Evolutionary conservation across 2,888 invertebrate species (phyloP).

Genomic region (Gymnoscelis rufifasciata): DNA sequence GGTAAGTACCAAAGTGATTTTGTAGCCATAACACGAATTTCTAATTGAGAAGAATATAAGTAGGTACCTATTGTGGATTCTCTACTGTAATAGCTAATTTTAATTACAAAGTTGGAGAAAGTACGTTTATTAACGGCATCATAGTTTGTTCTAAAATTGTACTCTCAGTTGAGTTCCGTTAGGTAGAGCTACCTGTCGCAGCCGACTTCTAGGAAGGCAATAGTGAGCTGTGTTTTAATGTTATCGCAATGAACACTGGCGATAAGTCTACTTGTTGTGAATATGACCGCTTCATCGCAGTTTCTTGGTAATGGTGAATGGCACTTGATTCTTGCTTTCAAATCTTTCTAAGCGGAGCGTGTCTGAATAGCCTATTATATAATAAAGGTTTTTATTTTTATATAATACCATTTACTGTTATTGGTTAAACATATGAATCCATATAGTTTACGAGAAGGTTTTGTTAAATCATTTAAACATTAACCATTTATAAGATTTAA

Average conservation of each 20-base stretch:
- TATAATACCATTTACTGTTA: no score
- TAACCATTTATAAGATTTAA: no score
- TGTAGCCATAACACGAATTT: no score
- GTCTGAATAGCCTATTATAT: no score
- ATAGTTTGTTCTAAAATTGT: slow-evolving; percentile 63
- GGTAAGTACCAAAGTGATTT: no score
- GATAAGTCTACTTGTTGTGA: slow-evolving; percentile 67
- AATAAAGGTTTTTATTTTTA: no score
- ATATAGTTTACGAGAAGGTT: no score
- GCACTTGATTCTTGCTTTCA: slow-evolving; percentile 32
- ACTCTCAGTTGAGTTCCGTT: slow-evolving; percentile 68
- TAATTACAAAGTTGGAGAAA: slow-evolving; percentile 49
- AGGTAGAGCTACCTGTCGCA: slow-evolving; percentile 69
- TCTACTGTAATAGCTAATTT: slow-evolving; percentile 7
- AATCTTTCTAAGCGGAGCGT: background rate
- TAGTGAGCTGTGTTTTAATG: slow-evolving; percentile 71
- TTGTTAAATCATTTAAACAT: no score
- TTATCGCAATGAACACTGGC: slow-evolving; percentile 68
- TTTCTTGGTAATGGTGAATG: slow-evolving; percentile 57
- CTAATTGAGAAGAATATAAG: no score
- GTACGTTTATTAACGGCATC: slow-evolving; percentile 60
- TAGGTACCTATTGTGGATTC: no score
- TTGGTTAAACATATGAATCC: no score
- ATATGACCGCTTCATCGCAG: slow-evolving; percentile 52
- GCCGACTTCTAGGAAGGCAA: slow-evolving; percentile 69